Evolutionary conservation across 2,113 vertebrate genomes (phyloP).

Genomic region (Chaetorhynchus papuensis): DNA sequence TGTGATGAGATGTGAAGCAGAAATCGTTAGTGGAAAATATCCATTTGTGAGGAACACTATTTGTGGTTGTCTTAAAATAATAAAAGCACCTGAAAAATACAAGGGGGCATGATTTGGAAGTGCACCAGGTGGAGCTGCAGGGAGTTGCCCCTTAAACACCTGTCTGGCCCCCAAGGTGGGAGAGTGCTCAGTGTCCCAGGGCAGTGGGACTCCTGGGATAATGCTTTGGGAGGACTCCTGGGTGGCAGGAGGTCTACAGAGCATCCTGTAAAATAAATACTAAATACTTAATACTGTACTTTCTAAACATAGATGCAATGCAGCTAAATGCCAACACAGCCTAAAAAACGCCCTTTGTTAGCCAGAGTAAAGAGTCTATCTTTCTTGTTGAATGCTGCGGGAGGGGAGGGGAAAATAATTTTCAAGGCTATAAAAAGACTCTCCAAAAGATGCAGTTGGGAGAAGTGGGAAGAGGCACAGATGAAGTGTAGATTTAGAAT

Average conservation of each 20-base stretch:
- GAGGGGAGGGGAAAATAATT: background rate
- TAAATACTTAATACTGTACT: background rate
- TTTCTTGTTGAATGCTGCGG: background rate
- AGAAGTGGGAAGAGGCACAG: slow-evolving; percentile 2
- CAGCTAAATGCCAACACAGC: background rate
- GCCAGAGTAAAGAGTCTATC: background rate
- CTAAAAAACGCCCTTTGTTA: background rate
- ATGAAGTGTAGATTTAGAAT: slow-evolving; percentile 47
- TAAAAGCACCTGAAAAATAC: background rate
- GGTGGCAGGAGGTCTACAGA: background rate
- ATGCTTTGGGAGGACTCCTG: background rate
- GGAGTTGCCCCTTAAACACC: background rate
- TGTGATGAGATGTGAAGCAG: background rate
- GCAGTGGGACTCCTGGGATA: background rate
- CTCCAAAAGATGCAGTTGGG: background rate
- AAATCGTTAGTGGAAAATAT: background rate
- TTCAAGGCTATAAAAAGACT: slow-evolving; percentile 38
- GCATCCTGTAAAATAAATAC: background rate
- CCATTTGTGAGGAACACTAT: background rate
- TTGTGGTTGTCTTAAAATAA: background rate
- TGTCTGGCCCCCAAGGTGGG: accelerated
- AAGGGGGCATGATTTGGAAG: background rate
- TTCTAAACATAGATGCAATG: background rate
- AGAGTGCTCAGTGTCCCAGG: background rate
- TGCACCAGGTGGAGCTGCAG: background rate